A percentile compares a stretch with the other conserved stretches of the same genome.
phyloP scores from a whole-genome alignment of 2,797 vertebrate genomes.

The Crocodylus rhombifer region DNA sequence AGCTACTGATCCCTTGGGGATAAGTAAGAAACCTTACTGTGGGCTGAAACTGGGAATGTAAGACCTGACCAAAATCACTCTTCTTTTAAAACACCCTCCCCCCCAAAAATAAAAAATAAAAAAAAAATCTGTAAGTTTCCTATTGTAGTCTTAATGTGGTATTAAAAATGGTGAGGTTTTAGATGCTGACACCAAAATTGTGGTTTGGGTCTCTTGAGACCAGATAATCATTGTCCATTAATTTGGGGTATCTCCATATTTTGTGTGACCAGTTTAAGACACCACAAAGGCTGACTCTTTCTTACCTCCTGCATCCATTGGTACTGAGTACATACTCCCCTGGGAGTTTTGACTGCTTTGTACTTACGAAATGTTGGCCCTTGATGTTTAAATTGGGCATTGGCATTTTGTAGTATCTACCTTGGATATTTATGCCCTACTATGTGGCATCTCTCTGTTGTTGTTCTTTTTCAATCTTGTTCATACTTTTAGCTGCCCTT shows the following conservation, averaged over 20 bases:
- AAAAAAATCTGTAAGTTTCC: background rate
- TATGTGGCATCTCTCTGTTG: conserved; percentile 12
- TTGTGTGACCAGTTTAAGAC: background rate
- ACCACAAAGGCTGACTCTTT: background rate
- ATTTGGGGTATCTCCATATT: background rate
- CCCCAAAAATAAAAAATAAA: too few relatives aligned
- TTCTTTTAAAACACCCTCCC: background rate
- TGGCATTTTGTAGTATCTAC: background rate
- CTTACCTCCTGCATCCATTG: background rate
- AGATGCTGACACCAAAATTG: background rate
- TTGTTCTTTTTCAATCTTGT: background rate
- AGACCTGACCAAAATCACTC: background rate
- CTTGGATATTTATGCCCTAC: background rate
- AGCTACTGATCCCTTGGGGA: background rate
- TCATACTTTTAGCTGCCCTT: background rate
- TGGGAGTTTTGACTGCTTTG: background rate
- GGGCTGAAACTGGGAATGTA: background rate
- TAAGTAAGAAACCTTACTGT: background rate
- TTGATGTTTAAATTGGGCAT: background rate
- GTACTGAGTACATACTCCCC: background rate
- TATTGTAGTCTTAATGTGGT: background rate
- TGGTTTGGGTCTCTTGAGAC: background rate
- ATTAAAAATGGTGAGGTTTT: background rate
- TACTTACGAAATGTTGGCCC: conserved; percentile 34
- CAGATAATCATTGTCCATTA: background rate